These are phyloP conservation scores for Epinotia bilunana DNA, from an alignment of 2,888 invertebrate genomes.

Conservation along the genomic window DNA sequence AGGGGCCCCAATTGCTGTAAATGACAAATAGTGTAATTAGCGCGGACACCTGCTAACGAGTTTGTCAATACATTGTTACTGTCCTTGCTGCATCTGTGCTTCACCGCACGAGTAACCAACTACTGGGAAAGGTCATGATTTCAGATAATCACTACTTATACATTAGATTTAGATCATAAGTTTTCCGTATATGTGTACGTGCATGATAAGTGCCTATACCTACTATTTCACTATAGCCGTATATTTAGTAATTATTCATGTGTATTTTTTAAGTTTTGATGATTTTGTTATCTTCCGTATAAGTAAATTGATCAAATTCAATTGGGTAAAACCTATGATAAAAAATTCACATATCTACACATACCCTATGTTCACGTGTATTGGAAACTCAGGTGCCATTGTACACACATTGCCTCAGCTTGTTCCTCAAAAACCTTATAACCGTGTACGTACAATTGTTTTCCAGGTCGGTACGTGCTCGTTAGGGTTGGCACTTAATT, in stretches of 20 bases:
- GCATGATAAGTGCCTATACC: too few relatives aligned
- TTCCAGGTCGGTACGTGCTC: slow-evolving; percentile 43
- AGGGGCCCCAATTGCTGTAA: not conserved
- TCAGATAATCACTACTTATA: not conserved
- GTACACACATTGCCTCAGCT: slow-evolving; percentile 16
- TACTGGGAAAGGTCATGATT: not conserved
- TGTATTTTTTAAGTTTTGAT: too few relatives aligned
- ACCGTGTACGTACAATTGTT: slow-evolving; percentile 33
- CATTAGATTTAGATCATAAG: not conserved
- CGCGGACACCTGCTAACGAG: slow-evolving; percentile 6
- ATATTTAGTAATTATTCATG: too few relatives aligned
- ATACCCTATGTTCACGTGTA: not conserved
- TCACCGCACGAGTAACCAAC: slow-evolving; percentile 3
- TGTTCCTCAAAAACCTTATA: slow-evolving; percentile 25
- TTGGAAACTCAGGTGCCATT: slow-evolving; percentile 4
- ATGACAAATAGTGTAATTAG: slow-evolving; percentile 1
- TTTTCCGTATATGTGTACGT: not conserved
- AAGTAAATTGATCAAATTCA: too few relatives aligned
- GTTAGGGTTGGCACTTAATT: slow-evolving; percentile 45
- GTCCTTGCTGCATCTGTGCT: not conserved
- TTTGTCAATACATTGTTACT: not conserved
- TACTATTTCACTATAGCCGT: too few relatives aligned
- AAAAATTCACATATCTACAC: not conserved
- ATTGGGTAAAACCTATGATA: too few relatives aligned
- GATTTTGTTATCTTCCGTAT: too few relatives aligned